Base-by-base conservation (phyloP, 2,888 invertebrate species). In the Anarsia innoxiella region DNA sequence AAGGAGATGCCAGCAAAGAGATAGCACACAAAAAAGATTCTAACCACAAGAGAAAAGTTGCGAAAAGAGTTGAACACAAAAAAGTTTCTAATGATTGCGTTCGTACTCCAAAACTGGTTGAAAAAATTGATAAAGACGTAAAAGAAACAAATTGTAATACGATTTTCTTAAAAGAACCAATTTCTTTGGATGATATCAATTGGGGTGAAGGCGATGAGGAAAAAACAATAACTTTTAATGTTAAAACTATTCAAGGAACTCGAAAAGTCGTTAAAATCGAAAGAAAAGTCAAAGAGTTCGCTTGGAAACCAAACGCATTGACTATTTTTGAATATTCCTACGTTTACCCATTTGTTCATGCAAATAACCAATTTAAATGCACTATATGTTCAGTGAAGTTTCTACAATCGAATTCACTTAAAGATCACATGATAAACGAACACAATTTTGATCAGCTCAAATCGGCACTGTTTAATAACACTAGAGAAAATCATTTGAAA, bases 281-380 rank as follows among this genome's bases (percentile, higher is more conserved):
- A 23, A 4, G 2, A 29, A 28, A 15, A 37, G 29, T 12, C 2
- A 12, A 12, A 16, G 42, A 60, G 27, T 40, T 44, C 31, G 46
- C 36, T 0, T 73, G 72, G 70, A 70, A 69, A 44, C 55, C 52
- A 41, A 75, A 76, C 35, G 73, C 74, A 0, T 41, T 72, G 5
- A 58, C 51, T 1, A 51, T 82, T 16, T 72, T 80, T 31, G 70
- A 76, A 49, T 49, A 59, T 41, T 70, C 78, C 0, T 59, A 53
- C 23, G 68, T 78, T 0, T 78, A 72, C 41, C 80, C 80, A 1
- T 82, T 82, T 32, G 49, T 71, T 16, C 65, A 77, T 31, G 51
- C 65, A 0, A 55, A 55, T 11, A 74, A 67, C 40, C 76, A 66
- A 45, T 80, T 70, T 36, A 79, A 76, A 49, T 82, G 80, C 36